Evolutionary conservation across 2,888 invertebrate species (phyloP), one percentile per base, ranked within the genome.

Genomic region (Cantharis lateralis): DNA sequence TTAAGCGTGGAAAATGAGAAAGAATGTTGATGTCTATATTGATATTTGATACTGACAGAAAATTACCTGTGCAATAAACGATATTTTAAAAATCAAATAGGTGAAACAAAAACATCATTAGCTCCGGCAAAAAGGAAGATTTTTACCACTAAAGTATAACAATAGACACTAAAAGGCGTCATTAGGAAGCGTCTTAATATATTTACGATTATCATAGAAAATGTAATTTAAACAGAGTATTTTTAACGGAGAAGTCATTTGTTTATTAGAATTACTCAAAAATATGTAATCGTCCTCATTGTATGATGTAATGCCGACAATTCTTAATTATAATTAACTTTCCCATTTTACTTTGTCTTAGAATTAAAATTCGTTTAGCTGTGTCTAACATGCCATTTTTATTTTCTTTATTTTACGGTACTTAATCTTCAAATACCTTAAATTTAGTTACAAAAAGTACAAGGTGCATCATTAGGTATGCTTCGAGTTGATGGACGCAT

Each of bases 381-480:
- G 18, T 18, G 18, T 24, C 18, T 64, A 64, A 64, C 64, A 66
- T 66, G 20, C 24, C 10, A 66, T 66, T 61, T 68, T 72, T 11
- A 66, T 68, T 72, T 72, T 71, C 15, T 66, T 62, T 68, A 73
- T 73, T 68, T 73, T 73, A 73, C 73, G 73, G 68, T 73, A 26
- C 20, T 73, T 73, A 69, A 73, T 68, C 32, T 69, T 69, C 18
- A 26, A 62, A 68, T 16, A 16, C 11, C 15, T 11, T 69, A 28
- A 69, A 24, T 69, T 69, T 69, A 68, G 26, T 69, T 15, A 15
- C 61, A 69, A 73, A 73, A 73, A 73, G 26, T 9, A 20, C 15
- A 63, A 72, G 28, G 10, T 62, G 62, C 68, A 62, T 73, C 73
- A 68, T 68, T 73, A 72, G 32, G 18, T 71, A 63, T 64, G 62